Evolutionary conservation across 2,797 vertebrate species (phyloP).

Genomic region (Sardinella longiceps): DNA sequence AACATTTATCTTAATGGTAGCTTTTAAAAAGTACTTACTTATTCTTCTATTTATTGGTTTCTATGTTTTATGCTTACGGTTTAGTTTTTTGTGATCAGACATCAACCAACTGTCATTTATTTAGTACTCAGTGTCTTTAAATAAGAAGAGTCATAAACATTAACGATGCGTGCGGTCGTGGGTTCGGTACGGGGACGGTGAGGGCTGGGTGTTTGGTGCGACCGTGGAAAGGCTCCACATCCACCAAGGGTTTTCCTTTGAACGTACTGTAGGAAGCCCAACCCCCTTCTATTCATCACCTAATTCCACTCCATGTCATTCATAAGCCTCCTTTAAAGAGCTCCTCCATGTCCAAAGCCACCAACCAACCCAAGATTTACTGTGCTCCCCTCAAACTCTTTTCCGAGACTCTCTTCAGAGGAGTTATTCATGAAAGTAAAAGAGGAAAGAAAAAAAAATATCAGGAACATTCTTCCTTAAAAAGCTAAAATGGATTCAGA

Average conservation of each 20-base stretch:
- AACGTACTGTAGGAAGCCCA: not conserved
- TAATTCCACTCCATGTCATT: slow-evolving; percentile 3
- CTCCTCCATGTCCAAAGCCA: not conserved
- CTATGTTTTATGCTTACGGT: not conserved
- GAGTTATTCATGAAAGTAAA: not conserved
- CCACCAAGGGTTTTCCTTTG: not conserved
- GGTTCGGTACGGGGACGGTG: not conserved
- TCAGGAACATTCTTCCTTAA: not conserved
- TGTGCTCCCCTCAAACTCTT: not conserved
- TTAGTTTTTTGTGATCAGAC: not conserved
- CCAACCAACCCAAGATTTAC: slow-evolving; percentile 9
- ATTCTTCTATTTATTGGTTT: not conserved
- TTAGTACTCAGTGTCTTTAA: not conserved
- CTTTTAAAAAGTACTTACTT: too few species aligned
- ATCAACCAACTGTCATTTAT: not conserved
- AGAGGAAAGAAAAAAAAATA: not conserved
- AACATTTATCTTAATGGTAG: too few species aligned
- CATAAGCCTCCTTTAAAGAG: not conserved
- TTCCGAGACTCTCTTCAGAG: not conserved
- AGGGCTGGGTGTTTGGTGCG: not conserved
- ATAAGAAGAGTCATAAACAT: not conserved
- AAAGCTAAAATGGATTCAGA: slow-evolving; percentile 9
- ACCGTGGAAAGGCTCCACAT: not conserved
- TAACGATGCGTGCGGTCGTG: not conserved
- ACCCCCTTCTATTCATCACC: not conserved